These are phyloP conservation scores for Latrodectus elegans DNA, from an alignment of 2,888 invertebrate genomes.

Conservation along the genomic window DNA sequence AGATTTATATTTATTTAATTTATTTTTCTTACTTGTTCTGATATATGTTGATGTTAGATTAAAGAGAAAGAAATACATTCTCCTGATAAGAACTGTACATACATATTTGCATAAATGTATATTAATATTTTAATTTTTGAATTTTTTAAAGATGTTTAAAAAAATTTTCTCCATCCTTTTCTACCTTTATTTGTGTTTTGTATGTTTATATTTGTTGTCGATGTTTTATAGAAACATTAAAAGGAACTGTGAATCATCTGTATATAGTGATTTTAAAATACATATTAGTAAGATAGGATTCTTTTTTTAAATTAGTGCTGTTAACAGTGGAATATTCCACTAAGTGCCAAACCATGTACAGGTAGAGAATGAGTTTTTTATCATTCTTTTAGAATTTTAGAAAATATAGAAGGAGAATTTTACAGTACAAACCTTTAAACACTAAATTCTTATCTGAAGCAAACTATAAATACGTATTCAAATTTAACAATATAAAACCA, in stretches of 20 bases:
- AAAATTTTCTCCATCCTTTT: slow-evolving; percentile 7
- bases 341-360: background rate
- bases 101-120: slow-evolving; percentile 53
- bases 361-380: no score
- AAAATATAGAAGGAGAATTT: no score
- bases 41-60: slow-evolving; percentile 47
- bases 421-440: no score
- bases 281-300: background rate
- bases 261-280: background rate
- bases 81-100: slow-evolving; percentile 55
- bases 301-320: background rate
- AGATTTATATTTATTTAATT: slow-evolving; percentile 36
- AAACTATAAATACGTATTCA: no score
- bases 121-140: slow-evolving; percentile 22
- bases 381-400: no score
- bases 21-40: slow-evolving; percentile 45
- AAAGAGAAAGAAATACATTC: slow-evolving; percentile 34
- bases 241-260: slow-evolving; percentile 31
- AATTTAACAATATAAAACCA: no score
- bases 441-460: no score
- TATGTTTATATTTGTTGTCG: slow-evolving; percentile 41
- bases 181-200: slow-evolving; percentile 3
- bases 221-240: slow-evolving; percentile 34
- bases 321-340: background rate
- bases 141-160: slow-evolving; percentile 29